phyloP scores from a whole-genome alignment of 2,888 invertebrate species.

The Branchipolynoe longqiensis region DNA sequence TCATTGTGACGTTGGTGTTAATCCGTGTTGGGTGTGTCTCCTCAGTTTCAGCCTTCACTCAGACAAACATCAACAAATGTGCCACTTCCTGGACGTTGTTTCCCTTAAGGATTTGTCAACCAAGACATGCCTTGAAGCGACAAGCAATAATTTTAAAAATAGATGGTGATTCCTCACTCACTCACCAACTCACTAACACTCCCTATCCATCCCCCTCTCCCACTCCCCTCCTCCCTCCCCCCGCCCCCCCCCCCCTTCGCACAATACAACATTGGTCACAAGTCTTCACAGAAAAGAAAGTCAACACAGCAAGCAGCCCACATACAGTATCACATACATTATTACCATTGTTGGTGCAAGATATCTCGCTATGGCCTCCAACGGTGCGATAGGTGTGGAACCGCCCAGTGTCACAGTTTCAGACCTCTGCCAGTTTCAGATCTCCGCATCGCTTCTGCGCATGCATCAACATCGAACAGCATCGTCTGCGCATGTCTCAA shows the following conservation, averaged over 20 bases:
- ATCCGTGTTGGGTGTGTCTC: neutral
- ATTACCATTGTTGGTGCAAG: too few species aligned
- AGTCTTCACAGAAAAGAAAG: neutral
- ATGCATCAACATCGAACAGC: too few species aligned
- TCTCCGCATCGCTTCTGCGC: too few species aligned
- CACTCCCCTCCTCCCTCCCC: too few species aligned
- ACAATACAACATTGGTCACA: neutral
- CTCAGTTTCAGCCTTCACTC: constrained; percentile 34
- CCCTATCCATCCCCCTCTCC: too few species aligned
- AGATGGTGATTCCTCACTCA: constrained; percentile 21
- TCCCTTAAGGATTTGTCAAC: constrained; percentile 34
- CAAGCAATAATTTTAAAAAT: constrained; percentile 47
- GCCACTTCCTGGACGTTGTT: constrained; percentile 24
- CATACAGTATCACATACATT: too few species aligned
- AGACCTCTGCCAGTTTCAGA: too few species aligned
- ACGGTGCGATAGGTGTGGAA: too few species aligned
- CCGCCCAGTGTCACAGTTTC: too few species aligned
- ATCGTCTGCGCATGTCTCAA: too few species aligned
- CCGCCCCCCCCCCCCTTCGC: too few species aligned
- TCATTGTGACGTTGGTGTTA: neutral
- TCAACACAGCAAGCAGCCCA: neutral
- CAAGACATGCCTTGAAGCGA: constrained; percentile 46
- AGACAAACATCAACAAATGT: constrained; percentile 5
- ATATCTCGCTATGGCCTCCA: too few species aligned
- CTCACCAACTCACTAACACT: neutral